These are phyloP conservation scores for Pocillopora meandrina DNA, from an alignment of 92 coral and sea anemone genomes.

Conservation along the genomic window DNA sequence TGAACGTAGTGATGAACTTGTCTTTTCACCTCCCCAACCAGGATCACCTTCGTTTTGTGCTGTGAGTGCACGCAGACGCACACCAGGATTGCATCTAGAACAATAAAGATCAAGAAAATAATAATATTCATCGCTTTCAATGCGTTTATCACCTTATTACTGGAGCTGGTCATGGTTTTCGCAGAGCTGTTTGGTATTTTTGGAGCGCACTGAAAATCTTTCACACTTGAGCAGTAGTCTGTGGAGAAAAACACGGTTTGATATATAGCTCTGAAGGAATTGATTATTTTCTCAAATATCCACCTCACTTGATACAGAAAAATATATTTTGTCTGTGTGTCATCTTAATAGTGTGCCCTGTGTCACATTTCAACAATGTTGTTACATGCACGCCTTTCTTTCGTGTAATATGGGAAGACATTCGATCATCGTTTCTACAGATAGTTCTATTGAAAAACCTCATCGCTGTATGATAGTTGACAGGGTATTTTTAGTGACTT, in stretches of 20 bases:
- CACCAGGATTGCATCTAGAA: neutral
- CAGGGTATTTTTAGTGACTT: too few relatives aligned
- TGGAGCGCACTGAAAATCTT: slow-evolving; percentile 50
- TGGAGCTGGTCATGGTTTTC: neutral
- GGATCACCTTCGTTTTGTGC: slow-evolving; percentile 6
- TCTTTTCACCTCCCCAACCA: neutral
- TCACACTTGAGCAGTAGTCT: slow-evolving; percentile 57
- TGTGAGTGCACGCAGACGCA: neutral
- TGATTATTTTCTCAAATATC: too few relatives aligned
- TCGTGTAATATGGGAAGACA: too few relatives aligned
- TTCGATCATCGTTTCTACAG: too few relatives aligned
- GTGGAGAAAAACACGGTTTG: slow-evolving; percentile 60
- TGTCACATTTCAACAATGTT: too few relatives aligned
- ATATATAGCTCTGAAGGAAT: too few relatives aligned
- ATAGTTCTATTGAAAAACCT: too few relatives aligned
- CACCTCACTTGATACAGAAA: too few relatives aligned
- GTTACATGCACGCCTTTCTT: too few relatives aligned
- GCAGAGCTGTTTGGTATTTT: neutral
- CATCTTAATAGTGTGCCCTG: too few relatives aligned
- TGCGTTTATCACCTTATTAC: neutral
- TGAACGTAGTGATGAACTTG: neutral
- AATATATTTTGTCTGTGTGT: too few relatives aligned
- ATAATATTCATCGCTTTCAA: slow-evolving; percentile 15
- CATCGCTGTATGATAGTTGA: too few relatives aligned
- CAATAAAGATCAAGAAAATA: neutral